Evolutionary conservation across 2,113 vertebrate species (phyloP).

Genomic region (Cavia porcellus): DNA sequence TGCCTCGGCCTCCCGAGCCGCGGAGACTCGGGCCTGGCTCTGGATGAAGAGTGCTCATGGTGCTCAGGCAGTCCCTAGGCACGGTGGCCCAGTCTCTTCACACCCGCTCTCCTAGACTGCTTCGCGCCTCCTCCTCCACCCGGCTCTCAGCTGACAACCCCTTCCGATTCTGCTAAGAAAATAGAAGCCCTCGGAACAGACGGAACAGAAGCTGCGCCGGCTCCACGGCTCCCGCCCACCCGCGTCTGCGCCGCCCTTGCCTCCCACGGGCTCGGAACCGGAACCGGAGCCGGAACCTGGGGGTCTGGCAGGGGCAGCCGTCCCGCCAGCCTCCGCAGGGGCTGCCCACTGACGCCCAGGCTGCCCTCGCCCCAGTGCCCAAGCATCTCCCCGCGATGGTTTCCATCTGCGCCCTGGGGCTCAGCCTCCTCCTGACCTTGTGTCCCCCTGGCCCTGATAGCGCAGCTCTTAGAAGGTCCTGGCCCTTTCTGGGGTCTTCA

Average conservation of each 20-base stretch:
- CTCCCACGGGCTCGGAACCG: neutral
- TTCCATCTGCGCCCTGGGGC: neutral
- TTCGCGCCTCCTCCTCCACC: constrained; percentile 66
- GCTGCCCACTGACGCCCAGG: neutral
- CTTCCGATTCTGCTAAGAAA: constrained; percentile 72
- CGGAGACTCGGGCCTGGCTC: neutral
- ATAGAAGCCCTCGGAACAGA: constrained; percentile 71
- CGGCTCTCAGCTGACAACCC: constrained; percentile 68
- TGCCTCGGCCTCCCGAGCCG: neutral
- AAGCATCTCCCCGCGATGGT: neutral
- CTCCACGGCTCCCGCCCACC: constrained; percentile 56
- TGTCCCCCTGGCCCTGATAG: too few species aligned
- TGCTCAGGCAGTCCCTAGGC: constrained; percentile 3
- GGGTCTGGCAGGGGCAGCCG: too few species aligned
- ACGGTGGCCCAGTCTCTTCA: neutral
- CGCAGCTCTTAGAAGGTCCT: neutral
- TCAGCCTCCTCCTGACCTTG: neutral
- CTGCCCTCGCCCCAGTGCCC: constrained; percentile 7
- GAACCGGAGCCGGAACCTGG: neutral
- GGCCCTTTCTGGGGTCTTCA: neutral
- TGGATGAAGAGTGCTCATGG: neutral
- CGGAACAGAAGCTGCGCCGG: neutral
- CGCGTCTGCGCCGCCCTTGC: constrained; percentile 64
- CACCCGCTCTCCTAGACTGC: constrained; percentile 64
- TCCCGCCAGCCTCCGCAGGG: constrained; percentile 51